These are phyloP conservation scores for Antedon mediterranea DNA, from an alignment of 53 echinoderm and acorn worm genomes.

Conservation along the genomic window DNA sequence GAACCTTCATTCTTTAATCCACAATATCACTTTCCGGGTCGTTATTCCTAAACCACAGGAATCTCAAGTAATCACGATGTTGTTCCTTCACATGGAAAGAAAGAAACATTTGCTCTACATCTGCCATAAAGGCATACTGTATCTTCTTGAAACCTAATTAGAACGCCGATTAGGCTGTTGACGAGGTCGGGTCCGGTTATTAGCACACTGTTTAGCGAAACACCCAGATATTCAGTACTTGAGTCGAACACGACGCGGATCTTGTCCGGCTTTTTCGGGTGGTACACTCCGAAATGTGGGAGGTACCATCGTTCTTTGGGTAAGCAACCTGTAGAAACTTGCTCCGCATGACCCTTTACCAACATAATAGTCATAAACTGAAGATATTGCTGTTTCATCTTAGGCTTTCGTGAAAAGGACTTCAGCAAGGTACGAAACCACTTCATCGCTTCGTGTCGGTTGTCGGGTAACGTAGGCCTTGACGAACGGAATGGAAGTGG, in stretches of 20 bases:
- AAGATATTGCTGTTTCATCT: too few relatives aligned
- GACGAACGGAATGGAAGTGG: neutral
- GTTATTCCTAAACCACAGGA: conserved; percentile 16
- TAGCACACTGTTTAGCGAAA: neutral
- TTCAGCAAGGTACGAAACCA: too few relatives aligned
- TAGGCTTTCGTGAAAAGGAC: too few relatives aligned
- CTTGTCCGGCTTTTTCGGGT: too few relatives aligned
- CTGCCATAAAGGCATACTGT: neutral
- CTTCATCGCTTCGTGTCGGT: too few relatives aligned
- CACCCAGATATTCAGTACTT: neutral
- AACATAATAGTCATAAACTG: too few relatives aligned
- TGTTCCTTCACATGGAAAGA: conserved; percentile 21
- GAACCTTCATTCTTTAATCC: conserved; percentile 16
- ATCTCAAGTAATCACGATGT: conserved; percentile 28
- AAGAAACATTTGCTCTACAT: conserved; percentile 32
- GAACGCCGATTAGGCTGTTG: neutral
- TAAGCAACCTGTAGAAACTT: too few relatives aligned
- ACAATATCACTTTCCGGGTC: conserved; percentile 11
- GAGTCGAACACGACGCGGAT: too few relatives aligned
- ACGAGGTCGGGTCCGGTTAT: neutral
- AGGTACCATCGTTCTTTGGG: too few relatives aligned
- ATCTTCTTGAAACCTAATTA: neutral
- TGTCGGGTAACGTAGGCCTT: conserved; percentile 4
- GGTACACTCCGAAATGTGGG: too few relatives aligned
- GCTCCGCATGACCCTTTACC: too few relatives aligned